Conservation (phyloP, 2,113 vertebrate species). For the Grammomys surdaster region DNA sequence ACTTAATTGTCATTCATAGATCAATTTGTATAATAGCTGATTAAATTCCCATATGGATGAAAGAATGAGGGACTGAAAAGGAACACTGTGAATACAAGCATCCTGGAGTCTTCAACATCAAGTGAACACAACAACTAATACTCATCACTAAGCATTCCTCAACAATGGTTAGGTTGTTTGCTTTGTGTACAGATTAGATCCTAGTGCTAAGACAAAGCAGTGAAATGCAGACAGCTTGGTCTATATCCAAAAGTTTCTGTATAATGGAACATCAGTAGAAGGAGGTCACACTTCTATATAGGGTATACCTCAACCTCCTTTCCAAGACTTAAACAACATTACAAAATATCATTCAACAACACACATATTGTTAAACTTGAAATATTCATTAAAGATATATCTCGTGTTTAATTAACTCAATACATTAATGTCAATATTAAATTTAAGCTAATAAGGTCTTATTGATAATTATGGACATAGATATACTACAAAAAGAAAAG, state of each 20-base stretch:
- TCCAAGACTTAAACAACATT: neutral
- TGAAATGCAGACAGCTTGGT: neutral
- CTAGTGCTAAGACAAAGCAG: neutral
- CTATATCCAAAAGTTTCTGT: neutral
- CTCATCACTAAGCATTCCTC: neutral
- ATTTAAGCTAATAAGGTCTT: neutral
- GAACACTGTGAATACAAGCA: neutral
- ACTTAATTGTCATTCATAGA: neutral
- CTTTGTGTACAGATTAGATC: neutral
- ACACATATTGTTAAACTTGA: neutral
- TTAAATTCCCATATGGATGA: neutral
- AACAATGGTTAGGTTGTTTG: too few species aligned
- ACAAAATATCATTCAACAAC: neutral
- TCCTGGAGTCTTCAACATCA: neutral
- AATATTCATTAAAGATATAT: neutral
- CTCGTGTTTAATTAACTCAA: neutral
- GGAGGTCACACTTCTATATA: neutral
- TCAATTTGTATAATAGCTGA: neutral
- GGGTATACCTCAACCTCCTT: neutral
- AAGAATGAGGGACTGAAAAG: neutral
- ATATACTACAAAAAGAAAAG: neutral
- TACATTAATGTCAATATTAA: neutral
- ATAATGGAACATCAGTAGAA: too few species aligned
- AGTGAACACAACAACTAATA: neutral
- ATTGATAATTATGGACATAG: neutral